phyloP scores from a whole-genome alignment of 2,113 vertebrate genomes.

The Natator depressus region DNA sequence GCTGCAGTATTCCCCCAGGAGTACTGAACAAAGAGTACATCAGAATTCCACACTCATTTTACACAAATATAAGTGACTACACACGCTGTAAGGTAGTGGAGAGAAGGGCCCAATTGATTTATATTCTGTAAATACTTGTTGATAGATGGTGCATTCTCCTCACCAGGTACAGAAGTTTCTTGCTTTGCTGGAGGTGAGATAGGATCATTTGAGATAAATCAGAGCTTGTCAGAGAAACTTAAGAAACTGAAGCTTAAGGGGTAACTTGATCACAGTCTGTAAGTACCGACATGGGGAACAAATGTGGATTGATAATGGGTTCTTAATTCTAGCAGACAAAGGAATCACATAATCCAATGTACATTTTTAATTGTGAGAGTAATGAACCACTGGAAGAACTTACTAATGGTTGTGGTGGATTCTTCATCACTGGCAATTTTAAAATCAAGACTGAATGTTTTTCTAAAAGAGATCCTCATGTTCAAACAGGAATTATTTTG shows the following conservation, averaged over 20 bases:
- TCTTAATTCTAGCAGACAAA: too few species aligned
- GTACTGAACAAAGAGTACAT: background rate
- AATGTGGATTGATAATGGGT: too few species aligned
- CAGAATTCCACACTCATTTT: background rate
- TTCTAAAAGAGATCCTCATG: too few species aligned
- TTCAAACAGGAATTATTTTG: too few species aligned
- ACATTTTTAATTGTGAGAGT: background rate
- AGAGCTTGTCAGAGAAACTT: background rate
- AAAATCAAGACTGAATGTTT: too few species aligned
- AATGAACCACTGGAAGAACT: background rate
- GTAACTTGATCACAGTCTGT: too few species aligned
- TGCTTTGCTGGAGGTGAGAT: background rate
- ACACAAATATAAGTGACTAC: background rate
- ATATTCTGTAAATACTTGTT: background rate
- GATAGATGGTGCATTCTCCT: background rate
- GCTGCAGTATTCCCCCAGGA: too few species aligned
- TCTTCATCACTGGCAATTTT: too few species aligned
- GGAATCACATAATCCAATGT: background rate
- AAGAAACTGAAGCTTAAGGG: too few species aligned
- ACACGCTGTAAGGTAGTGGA: background rate
- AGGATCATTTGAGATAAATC: background rate
- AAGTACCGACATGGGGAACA: too few species aligned
- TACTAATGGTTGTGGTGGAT: background rate
- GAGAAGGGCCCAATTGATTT: background rate
- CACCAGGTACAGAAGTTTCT: background rate